Conservation (phyloP, 2,113 vertebrate genomes). For the Cheirogaleus medius region DNA sequence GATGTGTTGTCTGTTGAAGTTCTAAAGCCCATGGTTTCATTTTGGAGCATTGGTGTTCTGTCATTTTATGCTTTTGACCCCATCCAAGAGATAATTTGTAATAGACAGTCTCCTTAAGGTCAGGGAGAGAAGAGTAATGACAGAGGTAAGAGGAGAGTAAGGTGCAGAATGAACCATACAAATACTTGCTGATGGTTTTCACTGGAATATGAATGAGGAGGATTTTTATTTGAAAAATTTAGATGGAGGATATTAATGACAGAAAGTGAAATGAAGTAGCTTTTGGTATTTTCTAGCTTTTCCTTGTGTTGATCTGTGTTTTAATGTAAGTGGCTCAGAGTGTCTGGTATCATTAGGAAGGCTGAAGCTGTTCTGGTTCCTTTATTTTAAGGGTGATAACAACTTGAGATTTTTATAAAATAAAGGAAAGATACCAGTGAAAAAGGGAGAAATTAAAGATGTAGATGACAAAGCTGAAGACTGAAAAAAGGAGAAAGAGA, state of each 20-base stretch:
- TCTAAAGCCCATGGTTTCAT: neutral
- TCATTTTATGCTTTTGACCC: neutral
- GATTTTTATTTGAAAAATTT: neutral
- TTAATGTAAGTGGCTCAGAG: neutral
- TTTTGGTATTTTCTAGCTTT: neutral
- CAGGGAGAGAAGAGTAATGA: neutral
- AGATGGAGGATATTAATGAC: neutral
- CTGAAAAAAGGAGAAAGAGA: neutral
- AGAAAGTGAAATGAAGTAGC: slow-evolving; percentile 3
- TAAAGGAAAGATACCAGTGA: neutral
- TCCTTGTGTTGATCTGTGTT: neutral
- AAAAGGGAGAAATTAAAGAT: neutral
- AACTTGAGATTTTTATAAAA: slow-evolving; percentile 15
- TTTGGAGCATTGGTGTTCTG: neutral
- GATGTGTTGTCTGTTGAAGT: neutral
- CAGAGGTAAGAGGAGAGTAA: neutral
- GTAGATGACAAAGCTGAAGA: neutral
- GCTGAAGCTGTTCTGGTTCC: neutral
- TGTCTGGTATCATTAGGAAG: neutral
- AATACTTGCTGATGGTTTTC: neutral
- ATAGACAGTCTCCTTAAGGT: neutral
- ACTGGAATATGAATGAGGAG: neutral
- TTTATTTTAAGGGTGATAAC: neutral
- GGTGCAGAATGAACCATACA: neutral
- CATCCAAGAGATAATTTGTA: neutral